Conservation (phyloP, 2,888 invertebrate species). For the Cristatella mucedo region DNA sequence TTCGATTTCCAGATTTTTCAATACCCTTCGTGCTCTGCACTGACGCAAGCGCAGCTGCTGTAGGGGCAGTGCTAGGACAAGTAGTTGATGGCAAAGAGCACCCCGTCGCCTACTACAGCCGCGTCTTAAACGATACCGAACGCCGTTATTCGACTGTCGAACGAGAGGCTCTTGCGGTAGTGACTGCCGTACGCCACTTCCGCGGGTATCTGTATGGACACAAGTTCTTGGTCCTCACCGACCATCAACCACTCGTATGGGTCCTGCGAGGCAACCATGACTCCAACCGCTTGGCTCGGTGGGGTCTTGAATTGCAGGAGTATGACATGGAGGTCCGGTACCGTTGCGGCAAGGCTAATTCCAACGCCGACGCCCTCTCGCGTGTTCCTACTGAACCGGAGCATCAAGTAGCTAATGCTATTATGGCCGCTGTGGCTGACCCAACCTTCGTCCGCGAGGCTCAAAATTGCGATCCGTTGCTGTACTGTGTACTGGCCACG, state of each 20-base stretch:
- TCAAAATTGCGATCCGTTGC: too few relatives aligned
- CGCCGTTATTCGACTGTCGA: conserved; percentile 16
- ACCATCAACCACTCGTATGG: conserved; percentile 14
- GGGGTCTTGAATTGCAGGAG: conserved; percentile 13
- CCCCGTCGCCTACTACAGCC: conserved; percentile 18
- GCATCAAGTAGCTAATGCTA: too few relatives aligned
- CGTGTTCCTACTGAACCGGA: too few relatives aligned
- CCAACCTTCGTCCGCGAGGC: too few relatives aligned
- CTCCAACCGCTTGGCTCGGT: conserved; percentile 15
- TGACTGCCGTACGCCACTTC: conserved; percentile 14
- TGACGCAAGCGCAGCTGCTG: conserved; percentile 18
- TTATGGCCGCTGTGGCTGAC: too few relatives aligned
- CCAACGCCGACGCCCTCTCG: too few relatives aligned
- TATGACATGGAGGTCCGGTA: too few relatives aligned
- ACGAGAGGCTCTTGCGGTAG: conserved; percentile 16
- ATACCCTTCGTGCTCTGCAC: conserved; percentile 14
- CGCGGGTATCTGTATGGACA: conserved; percentile 14
- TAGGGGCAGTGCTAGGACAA: conserved; percentile 19
- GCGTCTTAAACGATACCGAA: conserved; percentile 15
- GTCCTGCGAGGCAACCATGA: conserved; percentile 13
- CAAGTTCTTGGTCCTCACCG: conserved; percentile 15
- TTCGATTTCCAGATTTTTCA: conserved; percentile 15
- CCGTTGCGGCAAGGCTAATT: too few relatives aligned
- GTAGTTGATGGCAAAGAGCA: conserved; percentile 10
- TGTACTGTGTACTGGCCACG: too few relatives aligned